Evolutionary conservation across 2,888 invertebrate genomes (phyloP).

Genomic region (Meganola albula): DNA sequence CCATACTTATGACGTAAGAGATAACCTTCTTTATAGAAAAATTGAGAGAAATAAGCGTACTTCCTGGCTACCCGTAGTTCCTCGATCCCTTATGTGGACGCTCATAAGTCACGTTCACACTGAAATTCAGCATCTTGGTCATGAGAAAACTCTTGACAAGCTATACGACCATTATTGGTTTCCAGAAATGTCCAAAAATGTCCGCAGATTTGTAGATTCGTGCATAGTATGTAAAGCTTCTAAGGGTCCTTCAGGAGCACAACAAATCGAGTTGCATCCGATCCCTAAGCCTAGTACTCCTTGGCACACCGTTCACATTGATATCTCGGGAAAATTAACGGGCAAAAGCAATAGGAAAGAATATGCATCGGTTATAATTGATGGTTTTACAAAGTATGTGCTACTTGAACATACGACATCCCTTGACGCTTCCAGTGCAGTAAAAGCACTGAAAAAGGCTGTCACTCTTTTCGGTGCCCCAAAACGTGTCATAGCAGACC

Average conservation of each 20-base stretch:
- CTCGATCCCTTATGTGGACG: slow-evolving; percentile 21
- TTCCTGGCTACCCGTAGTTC: slow-evolving; percentile 24
- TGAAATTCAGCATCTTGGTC: slow-evolving; percentile 4
- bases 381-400: no score
- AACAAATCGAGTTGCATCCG: slow-evolving; percentile 14
- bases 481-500: slow-evolving; percentile 20
- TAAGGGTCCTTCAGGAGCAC: slow-evolving; percentile 1
- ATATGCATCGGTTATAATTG: slow-evolving; percentile 28
- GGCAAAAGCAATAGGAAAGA: slow-evolving; percentile 15
- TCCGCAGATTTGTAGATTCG: not conserved
- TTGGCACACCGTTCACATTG: slow-evolving; percentile 32
- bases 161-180: slow-evolving; percentile 5
- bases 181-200: not conserved
- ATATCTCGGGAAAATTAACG: slow-evolving; percentile 23
- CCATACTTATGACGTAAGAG: slow-evolving; percentile 26
- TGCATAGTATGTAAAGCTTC: slow-evolving; percentile 5
- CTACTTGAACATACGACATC: slow-evolving; percentile 17
- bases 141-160: slow-evolving; percentile 2
- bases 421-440: slow-evolving; percentile 10
- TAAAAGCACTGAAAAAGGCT: slow-evolving; percentile 17
- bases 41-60: slow-evolving; percentile 15
- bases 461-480: slow-evolving; percentile 26
- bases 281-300: slow-evolving; percentile 18
- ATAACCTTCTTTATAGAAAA: slow-evolving; percentile 24
- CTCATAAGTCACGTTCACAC: slow-evolving; percentile 22